phyloP scores from a whole-genome alignment of 2,888 invertebrate species.

The Yponomeuta cagnagella region DNA sequence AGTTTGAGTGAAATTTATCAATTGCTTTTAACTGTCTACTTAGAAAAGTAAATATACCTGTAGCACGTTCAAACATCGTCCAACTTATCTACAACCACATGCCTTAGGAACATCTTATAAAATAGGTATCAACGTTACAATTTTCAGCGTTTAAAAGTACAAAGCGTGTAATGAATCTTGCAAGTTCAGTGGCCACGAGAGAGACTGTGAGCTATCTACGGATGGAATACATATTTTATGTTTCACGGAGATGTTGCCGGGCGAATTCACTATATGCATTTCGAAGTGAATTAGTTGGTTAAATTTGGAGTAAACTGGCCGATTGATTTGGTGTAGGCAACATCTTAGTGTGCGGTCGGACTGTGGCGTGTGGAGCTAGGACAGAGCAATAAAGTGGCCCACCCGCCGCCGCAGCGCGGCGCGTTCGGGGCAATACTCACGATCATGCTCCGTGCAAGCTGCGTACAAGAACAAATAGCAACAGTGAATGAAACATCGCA shows the following conservation, averaged over 20 bases:
- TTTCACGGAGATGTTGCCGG: slow-evolving; percentile 70
- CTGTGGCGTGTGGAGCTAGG: neutral
- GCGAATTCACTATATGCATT: slow-evolving; percentile 30
- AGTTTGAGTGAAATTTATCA: no score
- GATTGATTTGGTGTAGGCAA: slow-evolving; percentile 27
- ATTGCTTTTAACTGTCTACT: no score
- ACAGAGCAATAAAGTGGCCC: slow-evolving; percentile 12
- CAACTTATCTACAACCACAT: slow-evolving; percentile 22
- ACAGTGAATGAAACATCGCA: slow-evolving; percentile 75
- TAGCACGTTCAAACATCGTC: neutral
- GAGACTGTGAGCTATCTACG: slow-evolving; percentile 28
- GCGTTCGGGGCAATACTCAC: slow-evolving; percentile 78
- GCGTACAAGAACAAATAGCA: slow-evolving; percentile 79
- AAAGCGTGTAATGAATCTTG: slow-evolving; percentile 37
- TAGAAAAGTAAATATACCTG: no score
- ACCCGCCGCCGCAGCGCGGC: neutral
- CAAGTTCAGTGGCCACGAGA: slow-evolving; percentile 24
- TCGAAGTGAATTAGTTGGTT: slow-evolving; percentile 17
- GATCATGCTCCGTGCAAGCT: slow-evolving; percentile 95
- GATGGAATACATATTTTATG: slow-evolving; percentile 26
- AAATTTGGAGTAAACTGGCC: slow-evolving; percentile 5
- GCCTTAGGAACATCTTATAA: slow-evolving; percentile 24
- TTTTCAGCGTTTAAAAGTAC: slow-evolving; percentile 34
- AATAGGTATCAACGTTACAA: slow-evolving; percentile 17
- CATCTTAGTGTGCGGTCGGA: slow-evolving; percentile 34